Conservation (phyloP, 2,113 vertebrate genomes). For the Vimba vimba region DNA sequence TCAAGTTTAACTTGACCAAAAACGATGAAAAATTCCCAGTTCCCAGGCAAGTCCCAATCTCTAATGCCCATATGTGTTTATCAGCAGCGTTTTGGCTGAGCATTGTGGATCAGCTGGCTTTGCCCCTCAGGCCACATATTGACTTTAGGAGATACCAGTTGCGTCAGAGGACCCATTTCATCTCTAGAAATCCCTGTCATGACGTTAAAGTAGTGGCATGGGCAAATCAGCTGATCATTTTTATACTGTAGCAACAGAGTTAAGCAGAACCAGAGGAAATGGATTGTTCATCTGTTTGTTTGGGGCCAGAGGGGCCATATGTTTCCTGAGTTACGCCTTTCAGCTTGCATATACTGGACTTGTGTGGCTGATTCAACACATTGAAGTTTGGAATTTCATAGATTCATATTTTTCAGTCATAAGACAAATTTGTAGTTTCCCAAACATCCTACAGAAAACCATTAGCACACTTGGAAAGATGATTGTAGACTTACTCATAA, state of each 20-base stretch:
- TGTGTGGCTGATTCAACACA: not conserved
- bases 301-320: not conserved
- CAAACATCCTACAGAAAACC: not conserved
- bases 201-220: conserved; percentile 9
- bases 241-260: conserved; percentile 36
- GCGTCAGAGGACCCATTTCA: conserved; percentile 39
- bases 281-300: conserved; percentile 54
- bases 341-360: conserved; percentile 23
- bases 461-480: not conserved
- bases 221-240: conserved; percentile 45
- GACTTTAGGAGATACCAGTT: conserved; percentile 30
- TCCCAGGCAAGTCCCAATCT: not conserved
- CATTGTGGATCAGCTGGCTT: not conserved
- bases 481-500: not conserved
- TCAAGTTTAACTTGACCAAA: not conserved
- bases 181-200: conserved; percentile 16
- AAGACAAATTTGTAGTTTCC: not conserved
- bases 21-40: not conserved
- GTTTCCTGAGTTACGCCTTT: conserved; percentile 46
- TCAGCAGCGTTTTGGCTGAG: not conserved
- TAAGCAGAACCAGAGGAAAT: conserved; percentile 61
- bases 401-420: conserved; percentile 7
- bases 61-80: not conserved
- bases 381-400: conserved; percentile 60
- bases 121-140: conserved; percentile 8